Conservation (phyloP, 2,888 invertebrate species). For the Exocentrus adspersus region DNA sequence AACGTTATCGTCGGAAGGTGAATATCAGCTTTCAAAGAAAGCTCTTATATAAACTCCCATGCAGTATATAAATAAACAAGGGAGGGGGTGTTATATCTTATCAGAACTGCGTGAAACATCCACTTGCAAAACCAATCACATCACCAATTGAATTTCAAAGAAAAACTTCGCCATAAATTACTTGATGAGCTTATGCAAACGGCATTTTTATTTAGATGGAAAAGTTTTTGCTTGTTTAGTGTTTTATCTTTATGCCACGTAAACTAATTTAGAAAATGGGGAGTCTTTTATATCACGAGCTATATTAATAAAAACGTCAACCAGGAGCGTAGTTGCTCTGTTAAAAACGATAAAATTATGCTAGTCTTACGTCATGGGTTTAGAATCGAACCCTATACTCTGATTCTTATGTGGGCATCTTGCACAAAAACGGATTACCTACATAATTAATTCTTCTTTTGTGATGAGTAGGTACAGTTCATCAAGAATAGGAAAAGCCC, state of each 20-base stretch:
- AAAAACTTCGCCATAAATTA: constrained; percentile 47
- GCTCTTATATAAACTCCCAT: constrained; percentile 26
- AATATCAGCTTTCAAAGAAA: constrained; percentile 11
- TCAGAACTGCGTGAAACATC: constrained; percentile 37
- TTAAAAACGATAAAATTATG: not conserved
- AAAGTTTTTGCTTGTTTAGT: constrained; percentile 29
- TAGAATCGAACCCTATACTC: not conserved
- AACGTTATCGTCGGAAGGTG: constrained; percentile 13
- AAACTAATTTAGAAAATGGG: constrained; percentile 27
- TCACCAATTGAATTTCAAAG: constrained; percentile 51
- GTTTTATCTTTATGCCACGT: constrained; percentile 35
- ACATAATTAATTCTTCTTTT: too few species aligned
- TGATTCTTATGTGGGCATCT: not conserved
- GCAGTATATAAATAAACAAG: constrained; percentile 11
- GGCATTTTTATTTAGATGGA: constrained; percentile 37
- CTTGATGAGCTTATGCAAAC: constrained; percentile 42
- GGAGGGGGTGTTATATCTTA: constrained; percentile 36
- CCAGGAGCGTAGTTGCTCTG: constrained; percentile 12
- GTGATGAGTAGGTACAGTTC: too few species aligned
- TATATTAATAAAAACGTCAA: constrained; percentile 15
- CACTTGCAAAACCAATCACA: constrained; percentile 43
- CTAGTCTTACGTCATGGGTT: not conserved
- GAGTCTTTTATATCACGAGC: constrained; percentile 10
- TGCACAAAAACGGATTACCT: not conserved
- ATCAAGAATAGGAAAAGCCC: too few species aligned